Evolutionary conservation across 1,140 invertebrate genomes (phyloP), one percentile per base, ranked within the genome.

Genomic region (Cylas formicarius): DNA sequence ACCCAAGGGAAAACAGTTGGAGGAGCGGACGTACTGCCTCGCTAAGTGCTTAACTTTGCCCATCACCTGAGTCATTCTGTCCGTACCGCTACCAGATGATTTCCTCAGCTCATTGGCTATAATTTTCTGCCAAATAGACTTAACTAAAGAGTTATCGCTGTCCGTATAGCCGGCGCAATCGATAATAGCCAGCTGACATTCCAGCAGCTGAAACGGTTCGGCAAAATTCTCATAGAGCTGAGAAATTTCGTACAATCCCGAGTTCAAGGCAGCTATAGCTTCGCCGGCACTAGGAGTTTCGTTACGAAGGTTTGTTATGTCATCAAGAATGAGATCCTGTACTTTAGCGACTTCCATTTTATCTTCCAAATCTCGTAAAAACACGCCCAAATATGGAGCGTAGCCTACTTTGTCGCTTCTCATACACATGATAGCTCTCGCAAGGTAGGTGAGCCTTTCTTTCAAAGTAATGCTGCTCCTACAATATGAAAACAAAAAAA

Each of bases 401-500:
- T 78, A 80, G 9, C 82, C 84, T 26, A 80, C 77, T 57, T 84
- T 81, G 44, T 88, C 85, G 56, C 89, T 90, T 58, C 91, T 81
- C 75, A 93, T 84, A 65, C 91, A 96, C 70, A 97, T 86, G 27
- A 96, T 85, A n/a, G 93, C 92, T 53, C 91, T 76, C 1, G 90
- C 89, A 57, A 98, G 68, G 70, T 96, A 96, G 58, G 88, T 84
- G 20, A 96, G 77, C 33, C 93, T 77, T 62, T 93, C 73, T 9
- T 75, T 66, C 19, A 88, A 65, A 1, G 72, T 69, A 47, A 84
- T 71, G 17, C 71, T 72, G 14, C 75, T 71, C 20, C 79, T 85
- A 56, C 23, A 61, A 61, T 50, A 53, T 50, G 36, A 44, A 44
- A 47, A 39, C 27, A 19, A 37, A 18, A 33, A 18, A 24, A 22